Evolutionary conservation across 1,140 invertebrate genomes (phyloP), one percentile per base, ranked within the genome.

Genomic region (Hyphantria cunea): DNA sequence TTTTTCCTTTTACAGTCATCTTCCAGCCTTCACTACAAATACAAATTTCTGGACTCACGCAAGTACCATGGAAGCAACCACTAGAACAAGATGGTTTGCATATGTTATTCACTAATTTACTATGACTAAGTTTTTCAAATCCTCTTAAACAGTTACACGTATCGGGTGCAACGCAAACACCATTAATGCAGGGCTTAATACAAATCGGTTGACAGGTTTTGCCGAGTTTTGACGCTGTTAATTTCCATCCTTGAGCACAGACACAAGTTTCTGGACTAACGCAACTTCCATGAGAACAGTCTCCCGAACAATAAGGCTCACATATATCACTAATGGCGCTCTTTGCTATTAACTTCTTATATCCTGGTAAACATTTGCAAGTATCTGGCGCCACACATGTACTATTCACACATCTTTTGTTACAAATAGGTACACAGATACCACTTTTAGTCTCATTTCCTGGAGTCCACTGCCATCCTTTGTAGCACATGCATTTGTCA

Each of bases 361-460:
- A 79, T 11, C 76, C 74, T 3, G 11, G 3, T 11, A 51, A 12
- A 41, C 76, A 79, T 39, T 64, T 7, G 25, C 74, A 78, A 6
- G n/a, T 51, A 0, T 66, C 54, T 11, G 66, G 70, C 0, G 39
- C 55, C 3, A 17, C 34, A 25, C 66, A 72, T 0, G 11, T 51
- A 9, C 62, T 56, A 55, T 63, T 64, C 0, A 33, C 3, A 14
- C 82, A 85, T 7, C 63, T 5, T 11, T 52, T 13, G 3, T 34
- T 15, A 13, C 63, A 65, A 12, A 39, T 10, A 11, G 63, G 63
- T 39, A 25, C 3, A 12, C 63, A 65, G 6, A 15, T 13, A 34
- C 6, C 33, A 34, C 59, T 59, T 6, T 13, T n/a, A 32, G 25
- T 47, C 55, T 52, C 87, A 58, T 88, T 93, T 13, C 92, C 92